Conservation (phyloP, 2,888 invertebrate genomes). For the Trilocha varians region DNA sequence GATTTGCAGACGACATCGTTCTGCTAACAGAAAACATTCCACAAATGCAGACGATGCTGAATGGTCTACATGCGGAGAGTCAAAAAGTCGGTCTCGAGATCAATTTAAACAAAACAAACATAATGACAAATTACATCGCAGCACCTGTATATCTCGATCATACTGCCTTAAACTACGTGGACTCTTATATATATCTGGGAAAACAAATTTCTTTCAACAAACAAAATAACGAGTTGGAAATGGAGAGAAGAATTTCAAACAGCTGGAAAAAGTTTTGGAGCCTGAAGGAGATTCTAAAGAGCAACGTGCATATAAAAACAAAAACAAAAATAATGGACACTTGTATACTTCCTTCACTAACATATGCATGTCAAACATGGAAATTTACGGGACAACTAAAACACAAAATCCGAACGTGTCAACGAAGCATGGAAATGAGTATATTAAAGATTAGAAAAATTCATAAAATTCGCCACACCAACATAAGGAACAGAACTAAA, state of each 20-base stretch:
- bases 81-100: conserved; percentile 12
- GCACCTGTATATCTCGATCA: conserved; percentile 5
- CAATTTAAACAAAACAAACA: conserved; percentile 13
- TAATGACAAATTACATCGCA: conserved; percentile 12
- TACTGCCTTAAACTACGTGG: conserved; percentile 9
- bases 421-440: conserved; percentile 12
- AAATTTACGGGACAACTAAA: conserved; percentile 3
- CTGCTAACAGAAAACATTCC: conserved; percentile 2
- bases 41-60: conserved; percentile 9
- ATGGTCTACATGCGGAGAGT: conserved; percentile 10
- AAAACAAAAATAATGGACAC: conserved; percentile 6
- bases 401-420: conserved; percentile 10
- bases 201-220: conserved; percentile 6
- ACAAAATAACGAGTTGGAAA: conserved; percentile 4
- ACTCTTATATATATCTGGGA: conserved; percentile 8
- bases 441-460: conserved; percentile 11
- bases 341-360: neutral
- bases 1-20: conserved; percentile 6
- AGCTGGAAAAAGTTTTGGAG: conserved; percentile 11
- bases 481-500: conserved; percentile 10
- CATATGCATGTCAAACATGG: conserved; percentile 5
- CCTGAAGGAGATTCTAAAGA: conserved; percentile 8
- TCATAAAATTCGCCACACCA: conserved; percentile 8
- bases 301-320: conserved; percentile 5
- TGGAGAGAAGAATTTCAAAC: conserved; percentile 5